Evolutionary conservation across 2,113 vertebrate species (phyloP), one percentile per base, ranked within the genome.

Genomic region (Pteruthius melanotis): DNA sequence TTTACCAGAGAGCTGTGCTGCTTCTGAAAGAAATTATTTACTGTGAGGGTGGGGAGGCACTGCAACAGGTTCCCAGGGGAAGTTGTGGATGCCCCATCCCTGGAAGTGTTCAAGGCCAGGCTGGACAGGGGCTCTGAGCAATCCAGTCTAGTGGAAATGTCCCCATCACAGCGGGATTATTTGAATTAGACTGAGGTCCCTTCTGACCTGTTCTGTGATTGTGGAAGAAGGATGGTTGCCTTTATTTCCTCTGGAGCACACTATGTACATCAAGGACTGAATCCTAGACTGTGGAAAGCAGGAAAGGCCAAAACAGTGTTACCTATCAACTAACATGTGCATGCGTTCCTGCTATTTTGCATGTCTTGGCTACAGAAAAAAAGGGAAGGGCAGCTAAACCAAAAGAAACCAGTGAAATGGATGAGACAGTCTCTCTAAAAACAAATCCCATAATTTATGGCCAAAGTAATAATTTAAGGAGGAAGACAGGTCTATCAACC

Each of bases 181-280:
- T 69, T 65, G 44, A 82, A 60, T 3, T 24, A 39, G 60, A 76
- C 20, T 35, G 47, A 54, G 54, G 47, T 19, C 30, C n/a, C 63
- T 42, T 56, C 35, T 47, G 35, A 35, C 28, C 8, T 21, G 27
- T 26, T 22, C 54, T 23, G 2, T 37, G 28, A 69, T 66, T 65
- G 33, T 86, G 76, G n/a, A 72, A 76, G 57, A 82, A 83, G 45
- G 12, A 15, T 47, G n/a, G 42, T 21, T 4, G 0, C n/a, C 20
- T 33, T 44, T 59, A n/a, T 59, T 52, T 88, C 9, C 44, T 69
- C 76, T 61, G 40, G 74, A 72, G n/a, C 44, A 70, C 1, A 2
- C 42, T 56, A 28, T 0, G 0, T 17, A 50, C 42, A 77, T 21
- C 50, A 66, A 37, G 7, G 30, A 86, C 28, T 6, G 9, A 78